These are phyloP conservation scores for Orientallactaga bullata DNA, from an alignment of 2,113 vertebrate genomes.

Conservation along the genomic window DNA sequence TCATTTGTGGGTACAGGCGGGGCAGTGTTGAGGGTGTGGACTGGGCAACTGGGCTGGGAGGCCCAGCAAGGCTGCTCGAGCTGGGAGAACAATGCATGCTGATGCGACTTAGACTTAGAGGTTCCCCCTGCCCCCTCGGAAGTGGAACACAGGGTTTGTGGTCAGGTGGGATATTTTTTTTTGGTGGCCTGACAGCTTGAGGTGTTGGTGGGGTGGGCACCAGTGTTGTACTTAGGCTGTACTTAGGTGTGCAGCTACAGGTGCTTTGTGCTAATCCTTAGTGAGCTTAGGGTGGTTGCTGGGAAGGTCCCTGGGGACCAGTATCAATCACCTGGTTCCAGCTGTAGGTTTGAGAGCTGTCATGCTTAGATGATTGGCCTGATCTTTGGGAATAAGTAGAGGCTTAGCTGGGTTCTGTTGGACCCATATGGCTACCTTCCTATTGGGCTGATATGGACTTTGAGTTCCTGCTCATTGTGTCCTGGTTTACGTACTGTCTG, in stretches of 20 bases:
- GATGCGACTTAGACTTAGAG: neutral
- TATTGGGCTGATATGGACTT: neutral
- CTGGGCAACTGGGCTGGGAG: rapidly evolving
- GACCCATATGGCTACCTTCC: neutral
- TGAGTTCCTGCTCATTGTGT: neutral
- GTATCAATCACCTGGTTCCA: rapidly evolving
- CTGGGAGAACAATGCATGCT: rapidly evolving
- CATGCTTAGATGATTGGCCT: neutral
- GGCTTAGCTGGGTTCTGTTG: neutral
- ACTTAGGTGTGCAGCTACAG: rapidly evolving
- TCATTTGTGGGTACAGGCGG: rapidly evolving
- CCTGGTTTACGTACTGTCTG: no score
- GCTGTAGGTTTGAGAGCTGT: neutral
- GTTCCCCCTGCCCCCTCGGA: no score
- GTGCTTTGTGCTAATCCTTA: neutral
- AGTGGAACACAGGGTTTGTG: neutral
- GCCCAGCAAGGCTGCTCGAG: rapidly evolving
- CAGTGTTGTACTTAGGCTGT: rapidly evolving
- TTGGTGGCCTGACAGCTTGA: neutral
- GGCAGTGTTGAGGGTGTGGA: rapidly evolving
- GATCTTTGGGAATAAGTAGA: neutral
- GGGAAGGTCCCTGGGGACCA: neutral
- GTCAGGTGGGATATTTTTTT: rapidly evolving
- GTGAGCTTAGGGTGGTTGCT: rapidly evolving
- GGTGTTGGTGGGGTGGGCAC: rapidly evolving